Percentiles rank a stretch among this genome's conserved stretches.
These are phyloP conservation scores for Heliconius ismenius DNA, from an alignment of 2,888 invertebrate genomes.

Conservation along the genomic window DNA sequence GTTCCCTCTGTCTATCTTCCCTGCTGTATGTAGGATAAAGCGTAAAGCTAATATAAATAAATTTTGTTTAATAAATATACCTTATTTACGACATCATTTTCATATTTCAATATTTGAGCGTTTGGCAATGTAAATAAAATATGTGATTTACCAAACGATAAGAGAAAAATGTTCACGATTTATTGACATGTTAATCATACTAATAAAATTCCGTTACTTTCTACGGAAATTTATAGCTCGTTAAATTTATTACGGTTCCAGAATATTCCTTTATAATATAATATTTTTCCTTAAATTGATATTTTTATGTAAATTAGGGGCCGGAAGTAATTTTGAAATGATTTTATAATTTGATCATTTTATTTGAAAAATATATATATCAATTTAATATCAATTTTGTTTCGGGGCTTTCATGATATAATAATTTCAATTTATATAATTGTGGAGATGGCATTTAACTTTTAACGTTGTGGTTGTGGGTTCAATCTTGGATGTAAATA, in stretches of 20 bases:
- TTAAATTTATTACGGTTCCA: conserved; percentile 35
- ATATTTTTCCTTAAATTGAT: conserved; percentile 12
- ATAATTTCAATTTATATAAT: too few species aligned
- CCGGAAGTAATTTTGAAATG: neutral
- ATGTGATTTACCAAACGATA: conserved; percentile 10
- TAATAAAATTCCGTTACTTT: conserved; percentile 34
- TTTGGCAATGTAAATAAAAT: conserved; percentile 10
- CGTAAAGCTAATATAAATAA: neutral
- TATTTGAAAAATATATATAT: neutral
- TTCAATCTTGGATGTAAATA: too few species aligned
- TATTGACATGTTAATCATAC: conserved; percentile 32
- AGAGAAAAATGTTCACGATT: conserved; percentile 23
- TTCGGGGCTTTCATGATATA: too few species aligned
- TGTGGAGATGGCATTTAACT: too few species aligned
- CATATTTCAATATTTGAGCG: neutral
- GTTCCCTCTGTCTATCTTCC: too few species aligned
- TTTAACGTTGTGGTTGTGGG: too few species aligned
- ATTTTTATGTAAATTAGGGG: conserved; percentile 4
- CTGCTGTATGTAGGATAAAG: too few species aligned
- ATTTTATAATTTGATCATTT: neutral
- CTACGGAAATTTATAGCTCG: conserved; percentile 30
- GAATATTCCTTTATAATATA: neutral
- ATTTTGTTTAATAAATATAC: neutral
- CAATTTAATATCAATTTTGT: neutral
- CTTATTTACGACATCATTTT: neutral